These are phyloP conservation scores for Hermodice carunculata DNA, from an alignment of 2,888 invertebrate genomes.

Conservation along the genomic window DNA sequence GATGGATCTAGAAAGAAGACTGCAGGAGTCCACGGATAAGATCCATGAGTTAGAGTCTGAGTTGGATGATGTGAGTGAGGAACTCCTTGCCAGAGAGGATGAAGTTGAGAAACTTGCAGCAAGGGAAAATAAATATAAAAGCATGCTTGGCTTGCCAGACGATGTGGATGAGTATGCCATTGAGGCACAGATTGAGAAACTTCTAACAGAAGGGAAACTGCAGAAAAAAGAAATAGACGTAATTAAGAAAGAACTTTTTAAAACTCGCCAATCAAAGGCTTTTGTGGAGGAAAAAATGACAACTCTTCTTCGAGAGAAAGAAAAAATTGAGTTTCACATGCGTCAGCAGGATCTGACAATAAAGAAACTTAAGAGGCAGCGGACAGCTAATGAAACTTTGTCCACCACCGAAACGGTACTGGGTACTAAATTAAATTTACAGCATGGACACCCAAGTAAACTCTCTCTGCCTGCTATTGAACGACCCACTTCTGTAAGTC, in stretches of 20 bases:
- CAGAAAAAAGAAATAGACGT: constrained; percentile 25
- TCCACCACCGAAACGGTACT: constrained; percentile 16
- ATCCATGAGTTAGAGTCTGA: constrained; percentile 24
- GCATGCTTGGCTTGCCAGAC: constrained; percentile 19
- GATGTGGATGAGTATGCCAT: constrained; percentile 26
- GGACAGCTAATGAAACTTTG: constrained; percentile 14
- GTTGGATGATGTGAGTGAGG: constrained; percentile 4
- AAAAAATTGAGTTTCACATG: constrained; percentile 38
- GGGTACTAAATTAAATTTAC: no score
- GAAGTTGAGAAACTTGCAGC: constrained; percentile 23
- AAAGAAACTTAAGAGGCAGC: constrained; percentile 34
- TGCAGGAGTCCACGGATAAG: constrained; percentile 23
- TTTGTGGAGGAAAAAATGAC: constrained; percentile 19
- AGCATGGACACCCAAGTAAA: background rate
- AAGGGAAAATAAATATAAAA: constrained; percentile 29
- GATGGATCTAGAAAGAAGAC: constrained; percentile 23
- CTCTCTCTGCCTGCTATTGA: constrained; percentile 28
- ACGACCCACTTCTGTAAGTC: constrained; percentile 13
- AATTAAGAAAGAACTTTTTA: constrained; percentile 20
- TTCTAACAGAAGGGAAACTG: constrained; percentile 26
- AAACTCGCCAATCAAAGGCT: background rate
- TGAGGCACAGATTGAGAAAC: constrained; percentile 17
- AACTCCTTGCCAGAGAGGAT: constrained; percentile 12
- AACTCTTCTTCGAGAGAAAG: constrained; percentile 34
- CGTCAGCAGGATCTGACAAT: constrained; percentile 40